Evolutionary conservation across 1,140 invertebrate species (phyloP).

Genomic region (Euglossa dilemma): DNA sequence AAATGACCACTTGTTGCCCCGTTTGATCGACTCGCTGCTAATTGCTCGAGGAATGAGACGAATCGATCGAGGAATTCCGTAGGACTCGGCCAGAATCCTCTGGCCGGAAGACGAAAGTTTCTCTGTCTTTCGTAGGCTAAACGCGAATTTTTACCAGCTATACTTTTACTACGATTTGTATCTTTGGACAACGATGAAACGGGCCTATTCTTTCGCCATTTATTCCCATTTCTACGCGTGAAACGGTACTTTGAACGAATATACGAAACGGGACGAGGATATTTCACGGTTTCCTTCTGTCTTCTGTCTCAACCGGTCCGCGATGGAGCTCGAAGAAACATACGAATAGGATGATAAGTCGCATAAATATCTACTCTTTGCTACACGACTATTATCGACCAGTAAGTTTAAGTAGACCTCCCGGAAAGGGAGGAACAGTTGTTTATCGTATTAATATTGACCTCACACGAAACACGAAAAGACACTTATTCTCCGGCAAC

Average conservation of each 20-base stretch:
- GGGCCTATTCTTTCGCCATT: not conserved
- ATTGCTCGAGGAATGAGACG: conserved; percentile 10
- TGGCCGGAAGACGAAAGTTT: not conserved
- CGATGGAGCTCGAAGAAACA: not conserved
- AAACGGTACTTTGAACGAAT: not conserved
- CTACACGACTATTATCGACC: no score
- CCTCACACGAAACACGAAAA: no score
- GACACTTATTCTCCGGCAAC: not conserved
- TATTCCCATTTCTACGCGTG: not conserved
- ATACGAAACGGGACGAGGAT: not conserved
- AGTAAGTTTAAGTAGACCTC: not conserved
- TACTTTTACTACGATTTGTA: not conserved
- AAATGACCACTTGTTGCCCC: conserved; percentile 9
- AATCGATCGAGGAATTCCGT: not conserved
- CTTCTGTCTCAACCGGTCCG: not conserved
- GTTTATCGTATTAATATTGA: not conserved
- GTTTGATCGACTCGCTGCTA: not conserved
- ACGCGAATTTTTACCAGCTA: not conserved
- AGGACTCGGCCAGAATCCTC: not conserved
- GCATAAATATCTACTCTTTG: not conserved
- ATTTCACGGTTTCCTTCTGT: no score
- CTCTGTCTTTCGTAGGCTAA: not conserved
- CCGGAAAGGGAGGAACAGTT: not conserved
- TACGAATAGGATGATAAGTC: not conserved
- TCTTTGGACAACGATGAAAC: conserved; percentile 1